A percentile compares a stretch with the other conserved stretches of the same genome.
phyloP scores from a whole-genome alignment of 2,888 invertebrate genomes.

The Lobophora halterata region DNA sequence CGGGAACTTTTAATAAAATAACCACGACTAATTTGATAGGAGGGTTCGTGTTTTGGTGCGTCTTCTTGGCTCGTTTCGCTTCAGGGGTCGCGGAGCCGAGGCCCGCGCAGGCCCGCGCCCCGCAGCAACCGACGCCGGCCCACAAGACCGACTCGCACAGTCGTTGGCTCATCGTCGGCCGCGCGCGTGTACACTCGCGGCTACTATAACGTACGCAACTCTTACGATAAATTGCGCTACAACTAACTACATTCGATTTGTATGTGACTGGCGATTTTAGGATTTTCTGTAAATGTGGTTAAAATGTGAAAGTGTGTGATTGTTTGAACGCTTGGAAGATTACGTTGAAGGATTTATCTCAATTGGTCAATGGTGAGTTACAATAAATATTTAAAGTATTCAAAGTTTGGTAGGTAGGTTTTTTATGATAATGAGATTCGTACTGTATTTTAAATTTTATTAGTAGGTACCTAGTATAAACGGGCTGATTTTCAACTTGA shows the following conservation, averaged over 20 bases:
- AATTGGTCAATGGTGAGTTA: slow-evolving; percentile 34
- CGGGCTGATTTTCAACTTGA: too few species aligned
- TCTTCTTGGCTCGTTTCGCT: slow-evolving; percentile 13
- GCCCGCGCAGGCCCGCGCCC: neutral
- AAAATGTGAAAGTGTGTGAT: slow-evolving; percentile 37
- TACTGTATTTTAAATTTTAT: too few species aligned
- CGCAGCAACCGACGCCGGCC: neutral
- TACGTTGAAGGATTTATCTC: slow-evolving; percentile 31
- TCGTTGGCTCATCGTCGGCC: neutral
- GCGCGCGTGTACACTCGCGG: slow-evolving; percentile 6
- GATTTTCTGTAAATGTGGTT: slow-evolving; percentile 25
- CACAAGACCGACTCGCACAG: slow-evolving; percentile 5
- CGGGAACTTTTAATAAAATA: slow-evolving; percentile 14
- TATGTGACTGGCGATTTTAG: neutral
- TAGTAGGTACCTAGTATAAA: too few species aligned
- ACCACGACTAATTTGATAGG: slow-evolving; percentile 23
- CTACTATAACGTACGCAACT: neutral
- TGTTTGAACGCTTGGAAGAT: slow-evolving; percentile 27
- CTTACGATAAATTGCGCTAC: slow-evolving; percentile 12
- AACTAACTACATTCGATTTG: too few species aligned
- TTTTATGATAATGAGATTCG: too few species aligned
- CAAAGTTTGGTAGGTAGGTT: too few species aligned
- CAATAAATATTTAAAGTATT: too few species aligned
- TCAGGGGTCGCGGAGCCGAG: slow-evolving; percentile 9
- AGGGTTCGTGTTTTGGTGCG: slow-evolving; percentile 18